Evolutionary conservation across 1,140 invertebrate species (phyloP).

Genomic region (Caenorhabditis remanei): DNA sequence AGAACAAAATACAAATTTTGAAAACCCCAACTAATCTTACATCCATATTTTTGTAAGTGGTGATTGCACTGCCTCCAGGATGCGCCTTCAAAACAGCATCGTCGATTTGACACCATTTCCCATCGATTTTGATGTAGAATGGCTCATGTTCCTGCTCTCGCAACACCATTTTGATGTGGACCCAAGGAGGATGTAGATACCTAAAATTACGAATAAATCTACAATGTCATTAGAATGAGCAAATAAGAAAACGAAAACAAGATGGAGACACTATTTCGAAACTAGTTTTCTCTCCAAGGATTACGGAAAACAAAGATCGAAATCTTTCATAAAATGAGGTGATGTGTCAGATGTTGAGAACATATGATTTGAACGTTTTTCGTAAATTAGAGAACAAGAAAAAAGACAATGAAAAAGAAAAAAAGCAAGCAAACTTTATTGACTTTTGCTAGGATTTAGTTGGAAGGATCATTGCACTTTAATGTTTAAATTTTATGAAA

Average conservation of each 20-base stretch:
- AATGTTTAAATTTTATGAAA: no score
- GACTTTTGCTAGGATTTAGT: no score
- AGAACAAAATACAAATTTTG: neutral
- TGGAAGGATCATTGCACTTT: no score
- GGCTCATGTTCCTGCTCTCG: conserved; percentile 66
- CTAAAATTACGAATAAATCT: neutral
- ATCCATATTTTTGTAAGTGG: conserved; percentile 74
- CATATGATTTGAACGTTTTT: neutral
- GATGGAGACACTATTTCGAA: neutral
- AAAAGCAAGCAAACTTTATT: no score
- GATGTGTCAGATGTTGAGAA: conserved; percentile 12
- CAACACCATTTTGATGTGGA: conserved; percentile 67
- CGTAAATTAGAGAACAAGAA: neutral
- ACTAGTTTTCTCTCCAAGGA: conserved; percentile 3
- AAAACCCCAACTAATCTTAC: conserved; percentile 29
- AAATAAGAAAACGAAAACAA: neutral
- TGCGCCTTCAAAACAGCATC: conserved; percentile 71
- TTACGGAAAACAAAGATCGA: neutral
- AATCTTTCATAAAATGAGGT: neutral
- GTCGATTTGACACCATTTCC: conserved; percentile 74
- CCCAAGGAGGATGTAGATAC: conserved; percentile 20
- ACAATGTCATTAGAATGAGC: neutral
- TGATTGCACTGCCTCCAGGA: conserved; percentile 75
- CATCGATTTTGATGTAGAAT: conserved; percentile 75
- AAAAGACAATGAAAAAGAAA: neutral